These are phyloP conservation scores for Aphis craccivora DNA, from an alignment of 1,140 invertebrate genomes.

Conservation along the genomic window DNA sequence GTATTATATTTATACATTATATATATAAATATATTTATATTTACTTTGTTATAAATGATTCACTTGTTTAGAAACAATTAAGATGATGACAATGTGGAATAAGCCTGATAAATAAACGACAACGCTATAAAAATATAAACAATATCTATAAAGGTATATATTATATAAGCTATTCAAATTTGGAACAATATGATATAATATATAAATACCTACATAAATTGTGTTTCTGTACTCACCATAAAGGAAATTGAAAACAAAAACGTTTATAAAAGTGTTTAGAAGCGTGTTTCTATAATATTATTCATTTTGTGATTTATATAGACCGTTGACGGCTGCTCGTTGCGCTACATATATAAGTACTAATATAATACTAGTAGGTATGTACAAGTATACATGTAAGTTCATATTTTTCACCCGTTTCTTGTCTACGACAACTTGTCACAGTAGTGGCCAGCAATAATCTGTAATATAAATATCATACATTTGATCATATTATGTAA, in stretches of 20 bases:
- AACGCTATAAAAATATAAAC: not conserved
- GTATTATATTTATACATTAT: no score
- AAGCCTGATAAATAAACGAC: not conserved
- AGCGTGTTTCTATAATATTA: constrained; percentile 39
- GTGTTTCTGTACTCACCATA: not conserved
- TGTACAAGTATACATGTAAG: not conserved
- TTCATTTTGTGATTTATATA: constrained; percentile 42
- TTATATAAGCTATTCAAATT: not conserved
- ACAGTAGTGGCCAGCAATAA: not conserved
- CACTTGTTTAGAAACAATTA: not conserved
- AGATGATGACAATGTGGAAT: not conserved
- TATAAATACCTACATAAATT: not conserved
- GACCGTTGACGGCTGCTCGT: not conserved
- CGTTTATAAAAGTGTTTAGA: constrained; percentile 32
- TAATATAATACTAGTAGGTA: no score
- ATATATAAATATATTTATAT: no score
- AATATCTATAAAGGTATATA: not conserved
- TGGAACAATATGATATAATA: not conserved
- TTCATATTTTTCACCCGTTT: constrained; percentile 14
- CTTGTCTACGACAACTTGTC: not conserved
- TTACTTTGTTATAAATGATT: not conserved
- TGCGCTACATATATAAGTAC: no score
- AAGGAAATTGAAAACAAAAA: not conserved
- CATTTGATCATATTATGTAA: no score
- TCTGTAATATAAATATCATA: no score